Evolutionary conservation across 2,888 invertebrate genomes (phyloP), one percentile per base, ranked within the genome.

Genomic region (Hemaris fuciformis): DNA sequence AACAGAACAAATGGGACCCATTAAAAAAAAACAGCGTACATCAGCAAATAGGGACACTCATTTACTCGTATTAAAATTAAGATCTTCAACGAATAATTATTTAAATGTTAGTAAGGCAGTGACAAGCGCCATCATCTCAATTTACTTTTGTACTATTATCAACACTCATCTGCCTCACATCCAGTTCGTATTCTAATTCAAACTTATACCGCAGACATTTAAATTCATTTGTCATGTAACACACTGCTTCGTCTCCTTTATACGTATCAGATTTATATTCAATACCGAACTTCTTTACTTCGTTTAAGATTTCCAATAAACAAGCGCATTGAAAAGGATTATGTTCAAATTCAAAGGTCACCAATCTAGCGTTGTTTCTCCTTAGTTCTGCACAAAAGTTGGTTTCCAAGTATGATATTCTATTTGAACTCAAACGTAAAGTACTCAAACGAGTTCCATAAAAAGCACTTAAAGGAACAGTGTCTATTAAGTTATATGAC

Each of bases 241-340:
- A 91, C 0, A 89, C 85, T 13, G 81, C 78, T 1, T 78, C 69
- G 18, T 68, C 66, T 0, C 91, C 91, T 60, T 84, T 77, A 53
- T 82, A 88, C 62, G 80, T 80, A 0, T 61, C 63, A 56, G 62
- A 68, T 53, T 87, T 89, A 60, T 91, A 91, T 23, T 72, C 69
- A 23, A 91, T 79, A 5, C 72, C 71, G 13, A 77, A 73, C 18
- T 62, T 74, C 61, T 87, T 88, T 0, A 87, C 77, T 70, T 91
- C 90, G 48, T 77, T 79, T 1, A 90, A 43, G 23, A 88, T 63
- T 25, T 89, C 82, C 48, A 73, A 76, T 0, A 91, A 71, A 67
- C 91, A 91, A 0, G 84, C 76, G 66, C 91, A 91, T 61, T 90
- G 89, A 89, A 89, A 91, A 1, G 91, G 91, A 62, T 91, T 91